phyloP scores from a whole-genome alignment of 2,888 invertebrate genomes.

The Rhyacophila evoluta region DNA sequence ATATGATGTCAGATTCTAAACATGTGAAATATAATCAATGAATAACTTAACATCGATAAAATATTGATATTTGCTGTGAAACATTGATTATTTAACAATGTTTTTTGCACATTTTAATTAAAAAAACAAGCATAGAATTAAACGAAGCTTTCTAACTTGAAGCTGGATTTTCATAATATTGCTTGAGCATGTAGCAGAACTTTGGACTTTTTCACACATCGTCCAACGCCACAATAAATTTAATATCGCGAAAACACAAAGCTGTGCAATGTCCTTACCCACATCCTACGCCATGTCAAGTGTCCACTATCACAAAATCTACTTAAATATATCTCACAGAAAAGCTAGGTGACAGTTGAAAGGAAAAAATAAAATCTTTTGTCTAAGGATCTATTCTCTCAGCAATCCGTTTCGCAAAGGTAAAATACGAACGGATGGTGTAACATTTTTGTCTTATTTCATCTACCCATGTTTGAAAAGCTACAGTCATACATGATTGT shows the following conservation, averaged over 20 bases:
- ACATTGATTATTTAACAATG: too few species aligned
- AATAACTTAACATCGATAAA: too few species aligned
- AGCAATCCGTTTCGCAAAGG: neutral
- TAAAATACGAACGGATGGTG: neutral
- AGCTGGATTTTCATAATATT: too few species aligned
- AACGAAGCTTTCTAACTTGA: too few species aligned
- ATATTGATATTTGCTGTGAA: too few species aligned
- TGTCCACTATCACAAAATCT: constrained; percentile 28
- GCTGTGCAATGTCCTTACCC: neutral
- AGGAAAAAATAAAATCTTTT: constrained; percentile 23
- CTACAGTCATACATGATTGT: neutral
- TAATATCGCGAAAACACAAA: neutral
- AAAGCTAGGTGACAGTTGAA: neutral
- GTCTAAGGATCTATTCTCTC: constrained; percentile 25
- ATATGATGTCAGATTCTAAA: too few species aligned
- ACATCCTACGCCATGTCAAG: neutral
- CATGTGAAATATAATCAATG: too few species aligned
- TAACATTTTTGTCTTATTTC: neutral
- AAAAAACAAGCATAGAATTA: too few species aligned
- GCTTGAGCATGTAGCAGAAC: too few species aligned
- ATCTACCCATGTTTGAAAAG: neutral
- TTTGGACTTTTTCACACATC: neutral
- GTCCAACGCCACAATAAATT: neutral
- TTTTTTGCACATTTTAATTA: too few species aligned
- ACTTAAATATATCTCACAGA: constrained; percentile 20